phyloP scores from a whole-genome alignment of 2,113 vertebrate genomes.

The Tor tambroides region DNA sequence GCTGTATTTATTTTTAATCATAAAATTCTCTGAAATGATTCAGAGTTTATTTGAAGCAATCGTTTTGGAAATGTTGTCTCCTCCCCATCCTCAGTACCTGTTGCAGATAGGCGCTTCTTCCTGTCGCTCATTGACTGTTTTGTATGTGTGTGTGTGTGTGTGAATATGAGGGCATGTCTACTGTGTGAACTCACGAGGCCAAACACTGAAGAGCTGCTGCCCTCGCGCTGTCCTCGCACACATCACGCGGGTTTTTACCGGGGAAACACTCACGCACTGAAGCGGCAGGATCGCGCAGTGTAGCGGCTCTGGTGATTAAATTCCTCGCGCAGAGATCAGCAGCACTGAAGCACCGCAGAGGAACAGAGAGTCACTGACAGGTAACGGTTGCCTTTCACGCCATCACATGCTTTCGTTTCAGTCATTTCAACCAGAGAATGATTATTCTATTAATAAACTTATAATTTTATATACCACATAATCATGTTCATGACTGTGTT shows the following conservation, averaged over 20 bases:
- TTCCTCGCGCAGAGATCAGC: constrained; percentile 2
- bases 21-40: background rate
- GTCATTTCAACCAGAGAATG: background rate
- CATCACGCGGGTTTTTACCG: background rate
- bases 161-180: constrained; percentile 48
- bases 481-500: background rate
- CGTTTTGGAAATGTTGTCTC: constrained; percentile 6
- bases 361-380: constrained; percentile 30
- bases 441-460: background rate
- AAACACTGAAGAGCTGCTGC: constrained; percentile 41
- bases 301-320: background rate
- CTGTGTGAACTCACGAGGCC: constrained; percentile 43
- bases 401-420: background rate
- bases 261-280: background rate
- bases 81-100: constrained; percentile 48
- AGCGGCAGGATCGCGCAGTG: background rate
- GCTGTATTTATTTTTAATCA: background rate
- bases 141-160: constrained; percentile 7
- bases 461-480: background rate
- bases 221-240: constrained; percentile 10
- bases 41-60: background rate
- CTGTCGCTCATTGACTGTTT: constrained; percentile 38
- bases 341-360: constrained; percentile 12
- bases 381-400: constrained; percentile 20
- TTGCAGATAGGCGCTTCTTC: constrained; percentile 35